These are phyloP conservation scores for Gastracanthus pulcherrimus DNA, from an alignment of 2,888 invertebrate genomes.

Conservation along the genomic window DNA sequence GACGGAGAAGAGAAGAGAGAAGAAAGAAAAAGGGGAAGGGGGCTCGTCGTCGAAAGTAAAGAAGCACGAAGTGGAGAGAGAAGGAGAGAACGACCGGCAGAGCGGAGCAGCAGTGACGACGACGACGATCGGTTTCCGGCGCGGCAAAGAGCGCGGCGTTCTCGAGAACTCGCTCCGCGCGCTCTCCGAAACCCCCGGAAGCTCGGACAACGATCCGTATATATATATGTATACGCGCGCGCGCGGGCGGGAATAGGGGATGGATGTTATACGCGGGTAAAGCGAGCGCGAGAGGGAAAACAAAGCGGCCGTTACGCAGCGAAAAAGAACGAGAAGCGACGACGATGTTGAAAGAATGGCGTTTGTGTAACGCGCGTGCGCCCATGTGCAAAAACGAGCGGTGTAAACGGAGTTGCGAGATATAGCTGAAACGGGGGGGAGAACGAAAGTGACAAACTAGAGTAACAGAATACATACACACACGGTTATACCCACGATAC, in stretches of 20 bases:
- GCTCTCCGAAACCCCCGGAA: constrained; percentile 12
- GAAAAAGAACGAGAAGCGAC: constrained; percentile 23
- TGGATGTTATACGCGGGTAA: constrained; percentile 45
- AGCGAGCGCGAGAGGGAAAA: constrained; percentile 26
- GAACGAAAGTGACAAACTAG: background rate
- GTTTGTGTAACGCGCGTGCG: background rate
- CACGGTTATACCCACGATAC: constrained; percentile 10
- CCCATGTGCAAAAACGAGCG: background rate
- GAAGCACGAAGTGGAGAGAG: background rate
- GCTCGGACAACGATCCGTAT: background rate
- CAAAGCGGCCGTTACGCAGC: constrained; percentile 41
- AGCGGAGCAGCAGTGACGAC: background rate
- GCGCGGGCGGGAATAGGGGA: constrained; percentile 17
- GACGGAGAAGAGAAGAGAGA: background rate
- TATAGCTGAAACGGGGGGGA: background rate
- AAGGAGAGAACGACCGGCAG: background rate
- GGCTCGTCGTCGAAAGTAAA: background rate
- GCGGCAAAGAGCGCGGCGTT: background rate
- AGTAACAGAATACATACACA: constrained; percentile 14
- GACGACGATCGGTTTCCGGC: constrained; percentile 27
- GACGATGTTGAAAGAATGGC: constrained; percentile 9
- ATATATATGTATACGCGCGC: too few relatives aligned
- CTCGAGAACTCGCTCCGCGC: background rate
- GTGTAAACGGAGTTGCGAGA: background rate
- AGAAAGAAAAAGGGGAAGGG: background rate